phyloP scores from a whole-genome alignment of 2,797 vertebrate genomes.

The Pseudocheirus occidentalis region DNA sequence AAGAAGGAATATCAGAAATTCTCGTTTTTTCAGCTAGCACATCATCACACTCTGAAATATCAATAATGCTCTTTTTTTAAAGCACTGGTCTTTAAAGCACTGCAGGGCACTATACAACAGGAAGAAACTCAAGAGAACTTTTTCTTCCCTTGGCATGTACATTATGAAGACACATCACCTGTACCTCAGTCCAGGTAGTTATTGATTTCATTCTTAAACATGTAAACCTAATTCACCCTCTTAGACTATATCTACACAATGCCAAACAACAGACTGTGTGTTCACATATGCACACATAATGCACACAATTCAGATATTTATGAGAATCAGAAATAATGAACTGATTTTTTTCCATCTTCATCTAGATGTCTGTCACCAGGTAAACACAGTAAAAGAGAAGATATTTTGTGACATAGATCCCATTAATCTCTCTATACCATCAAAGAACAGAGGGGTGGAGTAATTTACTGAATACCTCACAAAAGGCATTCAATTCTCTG shows the following conservation, averaged over 20 bases:
- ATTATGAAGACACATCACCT: neutral
- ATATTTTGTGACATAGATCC: neutral
- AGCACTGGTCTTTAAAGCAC: neutral
- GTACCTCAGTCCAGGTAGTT: neutral
- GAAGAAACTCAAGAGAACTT: neutral
- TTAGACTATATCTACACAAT: neutral
- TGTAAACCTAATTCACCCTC: neutral
- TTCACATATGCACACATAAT: neutral
- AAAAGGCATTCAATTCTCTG: neutral
- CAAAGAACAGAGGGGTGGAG: neutral
- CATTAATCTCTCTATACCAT: neutral
- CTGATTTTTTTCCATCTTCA: neutral
- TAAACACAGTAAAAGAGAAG: neutral
- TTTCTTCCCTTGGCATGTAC: neutral
- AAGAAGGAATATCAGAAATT: neutral
- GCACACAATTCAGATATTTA: neutral
- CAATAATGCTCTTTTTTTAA: neutral
- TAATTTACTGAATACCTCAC: neutral
- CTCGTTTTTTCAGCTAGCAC: neutral
- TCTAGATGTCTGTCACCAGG: neutral
- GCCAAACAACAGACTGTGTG: neutral
- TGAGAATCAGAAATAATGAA: neutral
- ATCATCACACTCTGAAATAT: neutral
- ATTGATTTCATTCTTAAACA: neutral
- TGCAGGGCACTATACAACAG: neutral